Base-by-base conservation (phyloP, 2,888 invertebrate species). In the Cheilosia urbana region DNA sequence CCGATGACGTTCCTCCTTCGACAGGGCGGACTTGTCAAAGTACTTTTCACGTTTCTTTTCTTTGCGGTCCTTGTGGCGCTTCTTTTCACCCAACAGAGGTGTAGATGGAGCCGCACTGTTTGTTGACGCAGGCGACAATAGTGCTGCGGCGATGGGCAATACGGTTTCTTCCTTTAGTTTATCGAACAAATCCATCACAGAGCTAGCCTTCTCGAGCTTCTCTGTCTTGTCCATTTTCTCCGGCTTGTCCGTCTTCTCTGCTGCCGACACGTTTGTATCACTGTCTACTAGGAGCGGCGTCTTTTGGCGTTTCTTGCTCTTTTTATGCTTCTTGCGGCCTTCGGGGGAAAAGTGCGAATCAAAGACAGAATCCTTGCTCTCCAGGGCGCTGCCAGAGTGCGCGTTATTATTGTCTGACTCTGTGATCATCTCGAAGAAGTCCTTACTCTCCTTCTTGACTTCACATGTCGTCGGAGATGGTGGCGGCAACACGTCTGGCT, bases 271-370 rank as follows among this genome's bases (percentile, higher is more conserved):
- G 40, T 81, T 91, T 90, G 60, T 68, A 37, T 84, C 80, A 69
- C 85, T 81, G 11, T 81, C 80, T 66, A 51, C 87, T 68, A 53
- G 90, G 57, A 83, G 91, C 0, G 89, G 88, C 9, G 94, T 94
- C 90, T 96, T 97, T 88, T 95, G 95, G 34, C 95, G 95, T 91
- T 96, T 96, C 90, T 96, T 96, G 89, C 96, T 97, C 93, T 96
- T 97, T 91, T 96, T 97, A 90, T 97, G 97, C 90, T 96, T 97
- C 90, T 95, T 96, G 11, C 96, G 93, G 58, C 93, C 90, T 89
- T 95, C 95, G 2, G 90, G 92, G 88, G 91, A 93, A 92, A 90
- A 93, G 91, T 84, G 87, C 91, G 85, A 62, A 90, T 89, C 82
- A 92, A 90, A 49, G 92, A 88, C 62, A 0, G 87, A 87, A 27